These are phyloP conservation scores for Pollimyrus isidori DNA, from an alignment of 2,113 vertebrate genomes.

Conservation along the genomic window DNA sequence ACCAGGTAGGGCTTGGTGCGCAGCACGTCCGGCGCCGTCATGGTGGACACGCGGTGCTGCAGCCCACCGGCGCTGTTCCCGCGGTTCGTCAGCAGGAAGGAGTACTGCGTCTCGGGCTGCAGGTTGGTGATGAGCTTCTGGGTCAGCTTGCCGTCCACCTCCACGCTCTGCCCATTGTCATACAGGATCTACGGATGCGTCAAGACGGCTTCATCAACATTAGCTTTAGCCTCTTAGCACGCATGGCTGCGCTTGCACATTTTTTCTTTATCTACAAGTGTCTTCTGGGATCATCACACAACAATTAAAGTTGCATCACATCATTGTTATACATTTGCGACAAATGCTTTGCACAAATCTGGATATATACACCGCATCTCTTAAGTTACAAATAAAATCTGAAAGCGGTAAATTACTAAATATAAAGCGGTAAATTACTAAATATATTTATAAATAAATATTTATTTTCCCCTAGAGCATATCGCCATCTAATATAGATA, in stretches of 20 bases:
- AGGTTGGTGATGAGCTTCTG: slow-evolving; percentile 94
- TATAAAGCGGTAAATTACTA: background rate
- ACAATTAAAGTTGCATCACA: background rate
- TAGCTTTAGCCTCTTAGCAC: background rate
- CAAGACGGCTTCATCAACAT: background rate
- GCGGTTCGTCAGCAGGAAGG: slow-evolving; percentile 91
- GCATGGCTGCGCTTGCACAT: background rate
- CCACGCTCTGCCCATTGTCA: slow-evolving; percentile 94
- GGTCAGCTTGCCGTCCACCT: slow-evolving; percentile 89
- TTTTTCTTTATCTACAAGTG: background rate
- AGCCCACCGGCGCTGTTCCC: slow-evolving; percentile 94
- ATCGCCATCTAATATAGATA: background rate
- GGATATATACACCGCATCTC: background rate
- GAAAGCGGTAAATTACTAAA: background rate
- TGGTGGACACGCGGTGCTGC: slow-evolving; percentile 89
- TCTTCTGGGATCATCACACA: background rate
- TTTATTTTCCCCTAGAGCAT: background rate
- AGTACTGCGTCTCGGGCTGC: slow-evolving; percentile 92
- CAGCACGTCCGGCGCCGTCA: slow-evolving; percentile 86
- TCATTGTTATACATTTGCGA: background rate
- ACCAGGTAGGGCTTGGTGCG: slow-evolving; percentile 87
- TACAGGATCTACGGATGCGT: slow-evolving; percentile 77
- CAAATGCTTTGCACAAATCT: background rate
- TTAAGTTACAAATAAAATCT: background rate
- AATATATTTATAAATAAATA: background rate